These are phyloP conservation scores for Papilio machaon DNA, from an alignment of 1,140 invertebrate genomes.

Conservation along the genomic window DNA sequence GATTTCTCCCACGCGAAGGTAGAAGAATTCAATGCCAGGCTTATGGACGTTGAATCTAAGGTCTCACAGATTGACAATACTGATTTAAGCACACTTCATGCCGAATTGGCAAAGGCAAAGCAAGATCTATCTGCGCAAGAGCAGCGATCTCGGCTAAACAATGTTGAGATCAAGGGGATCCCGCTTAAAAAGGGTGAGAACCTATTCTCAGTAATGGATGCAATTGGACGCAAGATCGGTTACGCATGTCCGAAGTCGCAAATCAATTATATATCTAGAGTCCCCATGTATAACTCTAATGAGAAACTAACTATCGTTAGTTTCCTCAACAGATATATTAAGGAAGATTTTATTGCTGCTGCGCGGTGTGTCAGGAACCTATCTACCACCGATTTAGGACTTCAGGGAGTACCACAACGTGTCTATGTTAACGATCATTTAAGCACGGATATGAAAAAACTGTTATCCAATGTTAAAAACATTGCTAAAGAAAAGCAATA, in stretches of 20 bases:
- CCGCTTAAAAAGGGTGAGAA: slow-evolving; percentile 40
- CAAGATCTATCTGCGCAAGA: slow-evolving; percentile 20
- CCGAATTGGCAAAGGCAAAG: slow-evolving; percentile 7
- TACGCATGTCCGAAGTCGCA: slow-evolving; percentile 33
- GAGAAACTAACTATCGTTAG: slow-evolving; percentile 40
- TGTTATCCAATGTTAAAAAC: slow-evolving; percentile 37
- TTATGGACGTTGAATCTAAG: slow-evolving; percentile 26
- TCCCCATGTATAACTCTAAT: slow-evolving; percentile 38
- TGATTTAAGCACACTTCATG: background rate
- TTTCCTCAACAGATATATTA: slow-evolving; percentile 39
- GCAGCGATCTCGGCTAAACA: slow-evolving; percentile 41
- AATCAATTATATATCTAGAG: slow-evolving; percentile 44
- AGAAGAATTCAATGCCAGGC: slow-evolving; percentile 30
- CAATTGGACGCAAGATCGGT: slow-evolving; percentile 32
- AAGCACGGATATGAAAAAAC: too few relatives aligned
- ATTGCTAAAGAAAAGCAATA: slow-evolving; percentile 16
- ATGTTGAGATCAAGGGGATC: slow-evolving; percentile 46
- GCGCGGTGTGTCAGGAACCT: background rate
- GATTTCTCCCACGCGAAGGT: slow-evolving; percentile 31
- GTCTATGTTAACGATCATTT: too few relatives aligned
- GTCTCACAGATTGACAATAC: slow-evolving; percentile 2
- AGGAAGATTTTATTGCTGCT: slow-evolving; percentile 32
- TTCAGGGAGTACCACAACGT: too few relatives aligned
- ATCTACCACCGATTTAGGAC: background rate
- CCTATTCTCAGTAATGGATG: slow-evolving; percentile 35